phyloP scores from a whole-genome alignment of 2,797 vertebrate species.

The Diplodus sargus region DNA sequence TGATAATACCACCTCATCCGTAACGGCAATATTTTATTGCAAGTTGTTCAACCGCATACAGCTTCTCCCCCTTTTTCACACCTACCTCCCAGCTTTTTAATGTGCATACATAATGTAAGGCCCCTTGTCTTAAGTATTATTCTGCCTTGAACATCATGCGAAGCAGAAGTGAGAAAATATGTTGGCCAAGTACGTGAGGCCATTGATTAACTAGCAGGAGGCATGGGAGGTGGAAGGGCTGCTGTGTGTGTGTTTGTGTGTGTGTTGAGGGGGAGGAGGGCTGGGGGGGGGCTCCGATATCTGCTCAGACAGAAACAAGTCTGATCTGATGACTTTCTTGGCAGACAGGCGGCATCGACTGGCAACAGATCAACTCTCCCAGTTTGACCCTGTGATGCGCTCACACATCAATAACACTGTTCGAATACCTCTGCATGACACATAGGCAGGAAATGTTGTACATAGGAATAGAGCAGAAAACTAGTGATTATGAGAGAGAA shows the following conservation, averaged over 20 bases:
- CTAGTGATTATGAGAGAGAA: conserved; percentile 44
- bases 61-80: conserved; percentile 30
- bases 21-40: conserved; percentile 61
- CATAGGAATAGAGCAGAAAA: conserved; percentile 56
- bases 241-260: conserved; percentile 1
- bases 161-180: conserved; percentile 48
- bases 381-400: conserved; percentile 64
- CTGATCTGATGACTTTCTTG: conserved; percentile 76
- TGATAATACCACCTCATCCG: conserved; percentile 40
- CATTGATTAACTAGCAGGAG: conserved; percentile 69
- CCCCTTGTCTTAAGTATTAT: conserved; percentile 60
- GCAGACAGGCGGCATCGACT: conserved; percentile 75
- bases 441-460: conserved; percentile 51
- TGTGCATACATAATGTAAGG: conserved; percentile 61
- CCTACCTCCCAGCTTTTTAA: conserved; percentile 63
- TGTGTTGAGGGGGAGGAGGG: conserved; percentile 7
- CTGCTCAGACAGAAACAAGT: conserved; percentile 56
- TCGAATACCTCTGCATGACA: conserved; percentile 57
- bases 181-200: conserved; percentile 41
- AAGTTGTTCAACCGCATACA: conserved; percentile 32
- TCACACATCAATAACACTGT: conserved; percentile 60
- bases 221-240: conserved; percentile 28
- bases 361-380: conserved; percentile 72
- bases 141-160: conserved; percentile 40
- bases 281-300: conserved; percentile 22